Percentiles rank a stretch among this genome's conserved stretches.
Evolutionary conservation across 2,113 vertebrate genomes (phyloP).

Genomic region (Corythaeola cristata): DNA sequence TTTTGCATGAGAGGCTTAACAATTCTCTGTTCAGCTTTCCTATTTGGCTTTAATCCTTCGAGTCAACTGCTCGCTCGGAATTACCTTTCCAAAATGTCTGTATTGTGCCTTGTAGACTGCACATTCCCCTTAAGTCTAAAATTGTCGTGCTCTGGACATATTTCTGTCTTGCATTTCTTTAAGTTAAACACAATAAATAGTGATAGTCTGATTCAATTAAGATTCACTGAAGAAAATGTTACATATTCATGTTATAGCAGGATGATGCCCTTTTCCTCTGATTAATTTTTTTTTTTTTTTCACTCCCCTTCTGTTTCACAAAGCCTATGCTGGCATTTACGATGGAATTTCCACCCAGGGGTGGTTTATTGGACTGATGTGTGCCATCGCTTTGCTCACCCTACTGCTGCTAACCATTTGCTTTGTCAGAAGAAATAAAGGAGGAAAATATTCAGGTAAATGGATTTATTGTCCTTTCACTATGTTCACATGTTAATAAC

Average conservation of each 20-base stretch:
- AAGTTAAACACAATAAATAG: neutral
- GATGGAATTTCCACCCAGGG: constrained; percentile 91
- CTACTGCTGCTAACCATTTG: constrained; percentile 89
- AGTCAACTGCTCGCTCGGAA: constrained; percentile 3
- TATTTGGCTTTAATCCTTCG: constrained; percentile 32
- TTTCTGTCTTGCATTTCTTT: neutral
- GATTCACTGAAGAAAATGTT: neutral
- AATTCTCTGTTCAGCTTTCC: neutral
- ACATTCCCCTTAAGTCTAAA: neutral
- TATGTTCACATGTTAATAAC: neutral
- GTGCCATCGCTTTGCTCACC: constrained; percentile 91
- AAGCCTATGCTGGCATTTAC: constrained; percentile 88
- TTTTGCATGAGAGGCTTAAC: constrained; percentile 47
- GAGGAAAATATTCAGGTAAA: constrained; percentile 97
- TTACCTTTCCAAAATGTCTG: neutral
- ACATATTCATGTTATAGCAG: neutral
- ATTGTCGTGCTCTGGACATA: neutral
- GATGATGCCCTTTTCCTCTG: neutral
- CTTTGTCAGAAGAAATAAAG: constrained; percentile 95
- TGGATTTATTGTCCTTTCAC: neutral
- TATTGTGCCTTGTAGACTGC: neutral
- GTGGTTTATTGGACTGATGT: constrained; percentile 98
- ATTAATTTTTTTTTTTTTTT: constrained; percentile 44
- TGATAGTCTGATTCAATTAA: neutral
- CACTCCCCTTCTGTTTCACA: neutral